Evolutionary conservation across 92 coral and sea anemone genomes (phyloP).

Genomic region (Phenganax stokvisi): DNA sequence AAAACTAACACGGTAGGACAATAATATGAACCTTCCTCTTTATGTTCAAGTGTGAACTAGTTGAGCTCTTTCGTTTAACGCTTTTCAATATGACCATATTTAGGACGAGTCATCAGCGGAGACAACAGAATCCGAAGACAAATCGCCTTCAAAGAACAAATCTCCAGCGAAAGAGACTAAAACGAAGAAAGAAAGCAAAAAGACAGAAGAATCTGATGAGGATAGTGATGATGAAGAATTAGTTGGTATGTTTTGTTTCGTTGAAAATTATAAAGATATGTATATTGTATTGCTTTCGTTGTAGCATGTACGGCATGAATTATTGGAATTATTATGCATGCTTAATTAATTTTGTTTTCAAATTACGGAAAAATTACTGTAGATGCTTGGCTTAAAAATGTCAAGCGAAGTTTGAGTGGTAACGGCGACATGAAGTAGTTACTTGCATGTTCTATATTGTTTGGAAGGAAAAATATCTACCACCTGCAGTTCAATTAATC

Average conservation of each 20-base stretch:
- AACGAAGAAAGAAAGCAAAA: conserved; percentile 44
- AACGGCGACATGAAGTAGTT: too few relatives aligned
- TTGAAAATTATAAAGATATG: background rate
- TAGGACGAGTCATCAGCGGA: conserved; percentile 8
- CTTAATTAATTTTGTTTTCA: too few relatives aligned
- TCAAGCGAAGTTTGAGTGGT: too few relatives aligned
- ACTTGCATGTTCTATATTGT: too few relatives aligned
- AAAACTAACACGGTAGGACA: background rate
- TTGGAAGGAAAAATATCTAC: too few relatives aligned
- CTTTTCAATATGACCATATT: background rate
- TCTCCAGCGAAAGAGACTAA: conserved; percentile 33
- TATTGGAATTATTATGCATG: too few relatives aligned
- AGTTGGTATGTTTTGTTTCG: conserved; percentile 58
- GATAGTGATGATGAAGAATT: conserved; percentile 63
- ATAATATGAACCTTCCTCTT: background rate
- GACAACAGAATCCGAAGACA: background rate
- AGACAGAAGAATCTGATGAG: conserved; percentile 44
- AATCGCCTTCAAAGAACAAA: conserved; percentile 13
- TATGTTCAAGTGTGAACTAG: background rate
- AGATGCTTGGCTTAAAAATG: too few relatives aligned
- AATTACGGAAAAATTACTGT: too few relatives aligned
- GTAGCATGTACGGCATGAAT: too few relatives aligned
- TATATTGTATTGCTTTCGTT: background rate
- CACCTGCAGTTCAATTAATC: too few relatives aligned
- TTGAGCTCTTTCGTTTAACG: background rate